Percentiles rank a stretch among this genome's conserved stretches.
Conservation (phyloP, 2,113 vertebrate genomes). For the Heloderma charlesbogerti region DNA sequence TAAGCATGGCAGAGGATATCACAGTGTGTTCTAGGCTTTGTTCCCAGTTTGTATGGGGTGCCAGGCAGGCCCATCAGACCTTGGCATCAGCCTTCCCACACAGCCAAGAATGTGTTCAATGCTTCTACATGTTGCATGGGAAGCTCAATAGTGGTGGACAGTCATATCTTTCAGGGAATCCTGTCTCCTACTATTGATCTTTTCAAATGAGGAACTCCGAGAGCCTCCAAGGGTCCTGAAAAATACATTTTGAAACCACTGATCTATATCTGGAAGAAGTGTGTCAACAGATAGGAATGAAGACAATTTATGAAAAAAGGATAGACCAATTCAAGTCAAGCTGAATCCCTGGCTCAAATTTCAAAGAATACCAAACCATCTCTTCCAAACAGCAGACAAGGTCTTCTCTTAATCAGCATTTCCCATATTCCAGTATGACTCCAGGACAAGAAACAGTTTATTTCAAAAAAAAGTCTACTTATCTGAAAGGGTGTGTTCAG, state of each 20-base stretch:
- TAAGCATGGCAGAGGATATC: not conserved
- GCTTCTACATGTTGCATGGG: not conserved
- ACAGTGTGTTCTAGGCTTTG: not conserved
- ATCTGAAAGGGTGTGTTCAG: not conserved
- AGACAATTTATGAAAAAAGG: slow-evolving; percentile 20
- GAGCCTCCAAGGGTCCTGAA: not conserved
- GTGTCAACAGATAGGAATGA: not conserved
- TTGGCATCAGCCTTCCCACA: not conserved
- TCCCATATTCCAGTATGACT: not conserved
- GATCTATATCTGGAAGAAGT: not conserved
- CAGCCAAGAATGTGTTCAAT: not conserved
- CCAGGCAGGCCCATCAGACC: not conserved
- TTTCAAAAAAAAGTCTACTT: not conserved
- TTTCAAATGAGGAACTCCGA: not conserved
- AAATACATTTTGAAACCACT: not conserved
- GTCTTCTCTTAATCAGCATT: not conserved
- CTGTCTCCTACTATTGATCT: not conserved
- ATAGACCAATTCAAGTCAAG: slow-evolving; percentile 6
- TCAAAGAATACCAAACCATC: slow-evolving; percentile 38
- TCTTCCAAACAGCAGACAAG: not conserved
- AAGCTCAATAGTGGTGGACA: not conserved
- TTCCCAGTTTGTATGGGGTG: not conserved
- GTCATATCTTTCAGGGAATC: not conserved
- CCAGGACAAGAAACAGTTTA: not conserved
- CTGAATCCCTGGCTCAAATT: slow-evolving; percentile 56